Conservation (phyloP, 2,113 vertebrate genomes). For the Antechinus stuartii region DNA sequence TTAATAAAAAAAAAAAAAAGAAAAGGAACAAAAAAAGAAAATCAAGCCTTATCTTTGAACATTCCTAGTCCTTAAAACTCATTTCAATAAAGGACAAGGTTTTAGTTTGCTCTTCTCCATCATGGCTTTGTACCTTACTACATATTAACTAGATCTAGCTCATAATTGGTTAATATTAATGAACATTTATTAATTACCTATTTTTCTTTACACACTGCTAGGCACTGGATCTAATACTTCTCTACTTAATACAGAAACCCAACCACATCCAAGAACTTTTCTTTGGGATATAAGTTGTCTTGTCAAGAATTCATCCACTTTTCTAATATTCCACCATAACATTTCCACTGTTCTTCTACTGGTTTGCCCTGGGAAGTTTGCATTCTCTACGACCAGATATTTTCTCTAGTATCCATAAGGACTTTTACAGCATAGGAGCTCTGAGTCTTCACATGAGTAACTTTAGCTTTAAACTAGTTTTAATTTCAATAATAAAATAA, state of each 20-base stretch:
- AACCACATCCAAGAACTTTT: not conserved
- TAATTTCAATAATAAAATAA: not conserved
- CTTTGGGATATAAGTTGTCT: not conserved
- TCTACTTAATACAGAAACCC: not conserved
- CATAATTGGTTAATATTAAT: too few species aligned
- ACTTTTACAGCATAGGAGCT: not conserved
- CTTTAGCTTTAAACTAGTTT: not conserved
- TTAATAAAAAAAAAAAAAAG: too few species aligned
- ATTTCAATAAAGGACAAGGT: too few species aligned
- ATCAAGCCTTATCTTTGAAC: too few species aligned
- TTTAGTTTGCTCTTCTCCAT: too few species aligned
- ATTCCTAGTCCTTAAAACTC: too few species aligned
- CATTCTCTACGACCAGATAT: not conserved
- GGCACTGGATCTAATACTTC: not conserved
- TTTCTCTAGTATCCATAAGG: not conserved
- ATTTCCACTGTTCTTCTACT: not conserved
- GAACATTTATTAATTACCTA: too few species aligned
- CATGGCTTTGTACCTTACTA: too few species aligned
- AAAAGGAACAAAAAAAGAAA: too few species aligned
- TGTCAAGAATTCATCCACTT: not conserved
- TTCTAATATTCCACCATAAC: not conserved
- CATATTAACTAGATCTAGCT: too few species aligned
- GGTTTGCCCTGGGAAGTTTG: not conserved
- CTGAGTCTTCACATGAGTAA: not conserved
- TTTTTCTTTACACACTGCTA: not conserved